These are phyloP conservation scores for Lasius fuliginosus DNA, from an alignment of 2,888 invertebrate species.

Conservation along the genomic window DNA sequence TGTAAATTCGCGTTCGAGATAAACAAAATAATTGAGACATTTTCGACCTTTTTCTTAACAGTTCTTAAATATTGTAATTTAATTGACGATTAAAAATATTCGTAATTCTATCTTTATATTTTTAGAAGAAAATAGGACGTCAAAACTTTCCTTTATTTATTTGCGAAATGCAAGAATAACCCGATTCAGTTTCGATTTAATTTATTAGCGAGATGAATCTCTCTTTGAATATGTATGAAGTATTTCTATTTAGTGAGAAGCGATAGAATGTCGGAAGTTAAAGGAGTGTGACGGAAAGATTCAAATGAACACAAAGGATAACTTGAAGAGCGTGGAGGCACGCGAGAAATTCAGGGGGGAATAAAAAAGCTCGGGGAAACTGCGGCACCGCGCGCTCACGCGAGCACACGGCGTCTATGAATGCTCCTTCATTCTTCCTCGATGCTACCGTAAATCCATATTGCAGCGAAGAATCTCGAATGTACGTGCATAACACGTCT, in stretches of 20 bases:
- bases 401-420: constrained; percentile 42
- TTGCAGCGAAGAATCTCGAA: constrained; percentile 57
- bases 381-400: neutral
- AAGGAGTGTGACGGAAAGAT: neutral
- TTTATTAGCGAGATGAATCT: neutral
- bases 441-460: constrained; percentile 64
- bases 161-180: neutral
- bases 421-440: constrained; percentile 54
- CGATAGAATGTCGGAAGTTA: neutral
- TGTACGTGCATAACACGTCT: constrained; percentile 57
- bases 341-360: constrained; percentile 29
- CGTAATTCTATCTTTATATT: neutral
- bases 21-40: neutral
- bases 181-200: neutral
- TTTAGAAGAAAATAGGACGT: neutral
- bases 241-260: neutral
- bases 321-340: constrained; percentile 4
- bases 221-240: neutral
- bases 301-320: neutral
- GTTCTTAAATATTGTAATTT: neutral
- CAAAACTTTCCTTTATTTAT: neutral
- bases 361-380: constrained; percentile 15
- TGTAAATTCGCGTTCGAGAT: neutral
- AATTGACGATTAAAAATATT: neutral
- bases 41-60: neutral